Conservation (phyloP, 2,888 invertebrate species). For the Euclidia mi region DNA sequence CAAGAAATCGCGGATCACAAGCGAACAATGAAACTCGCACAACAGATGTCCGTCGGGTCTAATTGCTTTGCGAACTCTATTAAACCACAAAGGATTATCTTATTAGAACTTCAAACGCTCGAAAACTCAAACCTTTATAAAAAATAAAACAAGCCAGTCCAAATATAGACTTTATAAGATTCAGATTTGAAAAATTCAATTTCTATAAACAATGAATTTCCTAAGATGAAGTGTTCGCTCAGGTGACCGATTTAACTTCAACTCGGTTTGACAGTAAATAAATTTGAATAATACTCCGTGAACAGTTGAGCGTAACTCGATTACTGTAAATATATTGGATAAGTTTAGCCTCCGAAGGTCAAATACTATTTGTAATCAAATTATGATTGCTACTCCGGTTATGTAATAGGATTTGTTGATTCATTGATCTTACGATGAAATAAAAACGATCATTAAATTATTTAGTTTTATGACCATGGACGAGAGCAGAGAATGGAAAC, state of each 20-base stretch:
- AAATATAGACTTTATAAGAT: background rate
- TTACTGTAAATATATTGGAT: slow-evolving; percentile 37
- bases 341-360: slow-evolving; percentile 39
- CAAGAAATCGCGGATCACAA: background rate
- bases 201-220: slow-evolving; percentile 40
- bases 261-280: slow-evolving; percentile 42
- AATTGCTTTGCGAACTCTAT: slow-evolving; percentile 3
- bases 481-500: too few species aligned
- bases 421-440: too few species aligned
- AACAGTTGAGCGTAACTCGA: slow-evolving; percentile 41
- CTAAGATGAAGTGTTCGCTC: slow-evolving; percentile 31
- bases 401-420: too few species aligned
- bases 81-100: slow-evolving; percentile 22
- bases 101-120: slow-evolving; percentile 16
- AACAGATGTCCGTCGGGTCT: background rate
- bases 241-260: slow-evolving; percentile 30
- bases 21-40: background rate
- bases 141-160: slow-evolving; percentile 37
- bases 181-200: slow-evolving; percentile 30
- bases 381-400: too few species aligned
- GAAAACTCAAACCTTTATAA: slow-evolving; percentile 38
- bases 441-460: too few species aligned
- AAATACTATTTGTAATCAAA: slow-evolving; percentile 44
- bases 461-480: too few species aligned
- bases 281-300: slow-evolving; percentile 40